Percentiles rank a stretch among this genome's conserved stretches.
These are phyloP conservation scores for Mus spicilegus DNA, from an alignment of 2,113 vertebrate species.

Conservation along the genomic window DNA sequence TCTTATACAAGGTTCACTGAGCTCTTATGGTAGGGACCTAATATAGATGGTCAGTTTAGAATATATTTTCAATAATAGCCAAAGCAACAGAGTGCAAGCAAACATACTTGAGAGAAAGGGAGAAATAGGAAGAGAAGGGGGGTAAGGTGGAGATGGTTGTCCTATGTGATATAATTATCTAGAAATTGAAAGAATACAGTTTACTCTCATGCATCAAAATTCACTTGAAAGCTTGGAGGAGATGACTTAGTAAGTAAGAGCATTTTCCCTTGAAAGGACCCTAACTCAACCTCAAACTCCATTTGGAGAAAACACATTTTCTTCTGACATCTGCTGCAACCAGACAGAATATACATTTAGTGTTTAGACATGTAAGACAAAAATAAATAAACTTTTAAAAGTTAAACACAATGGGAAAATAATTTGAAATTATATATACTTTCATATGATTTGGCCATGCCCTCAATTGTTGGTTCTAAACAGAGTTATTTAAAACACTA, in stretches of 20 bases:
- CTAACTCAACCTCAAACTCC: fast-evolving
- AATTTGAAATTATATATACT: conserved; percentile 20
- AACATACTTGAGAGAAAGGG: not conserved
- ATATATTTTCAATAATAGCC: not conserved
- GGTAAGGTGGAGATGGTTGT: not conserved
- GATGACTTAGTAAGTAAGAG: not conserved
- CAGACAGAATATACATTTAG: no score
- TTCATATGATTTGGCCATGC: not conserved
- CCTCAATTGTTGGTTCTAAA: not conserved
- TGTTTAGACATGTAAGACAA: no score
- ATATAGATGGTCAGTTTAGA: not conserved
- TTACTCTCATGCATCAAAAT: conserved; percentile 36
- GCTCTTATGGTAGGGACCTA: not conserved
- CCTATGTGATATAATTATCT: conserved; percentile 47
- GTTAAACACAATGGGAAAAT: not conserved
- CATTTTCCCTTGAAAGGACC: not conserved
- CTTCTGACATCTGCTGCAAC: not conserved
- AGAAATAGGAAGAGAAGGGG: not conserved
- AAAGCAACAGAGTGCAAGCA: no score
- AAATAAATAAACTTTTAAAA: not conserved
- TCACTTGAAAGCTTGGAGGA: not conserved
- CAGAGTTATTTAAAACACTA: not conserved
- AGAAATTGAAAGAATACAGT: conserved; percentile 35
- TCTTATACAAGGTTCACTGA: not conserved
- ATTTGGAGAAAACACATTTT: not conserved